Conservation (phyloP, 1,140 invertebrate species). For the Drosophila ficusphila region DNA sequence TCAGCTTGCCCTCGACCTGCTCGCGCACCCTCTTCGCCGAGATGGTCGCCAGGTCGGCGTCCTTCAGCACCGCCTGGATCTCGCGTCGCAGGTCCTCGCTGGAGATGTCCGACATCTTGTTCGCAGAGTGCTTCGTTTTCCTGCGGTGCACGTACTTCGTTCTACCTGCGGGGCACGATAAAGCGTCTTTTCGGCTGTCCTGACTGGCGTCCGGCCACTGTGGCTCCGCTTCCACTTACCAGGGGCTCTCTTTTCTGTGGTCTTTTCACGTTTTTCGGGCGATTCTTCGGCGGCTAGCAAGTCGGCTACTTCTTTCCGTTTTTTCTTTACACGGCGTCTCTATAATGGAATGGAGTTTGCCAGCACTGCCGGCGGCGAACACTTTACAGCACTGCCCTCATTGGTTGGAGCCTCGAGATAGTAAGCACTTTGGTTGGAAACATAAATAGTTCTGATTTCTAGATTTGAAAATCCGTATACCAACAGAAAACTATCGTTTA, state of each 20-base stretch:
- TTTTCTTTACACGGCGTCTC: conserved; percentile 72
- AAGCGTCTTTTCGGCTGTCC: not conserved
- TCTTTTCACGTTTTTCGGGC: conserved; percentile 32
- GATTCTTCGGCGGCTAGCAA: conserved; percentile 13
- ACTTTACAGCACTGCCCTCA: no score
- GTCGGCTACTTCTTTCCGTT: conserved; percentile 34
- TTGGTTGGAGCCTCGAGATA: no score
- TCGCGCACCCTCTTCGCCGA: conserved; percentile 96
- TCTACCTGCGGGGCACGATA: conserved; percentile 4
- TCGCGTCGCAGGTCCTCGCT: conserved; percentile 70
- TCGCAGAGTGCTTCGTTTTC: conserved; percentile 60
- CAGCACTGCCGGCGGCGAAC: no score
- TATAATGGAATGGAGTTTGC: no score
- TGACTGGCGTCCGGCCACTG: not conserved
- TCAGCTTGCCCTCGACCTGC: conserved; percentile 92
- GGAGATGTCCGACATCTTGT: conserved; percentile 82
- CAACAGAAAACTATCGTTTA: no score
- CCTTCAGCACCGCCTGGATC: conserved; percentile 89
- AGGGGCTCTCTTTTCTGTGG: not conserved
- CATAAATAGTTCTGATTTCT: no score
- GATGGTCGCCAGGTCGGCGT: conserved; percentile 92
- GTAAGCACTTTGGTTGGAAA: no score
- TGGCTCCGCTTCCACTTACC: conserved; percentile 18
- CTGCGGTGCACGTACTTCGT: conserved; percentile 29
- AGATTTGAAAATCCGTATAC: no score